phyloP scores from a whole-genome alignment of 1,140 invertebrate species.

The Laupala kohalensis region DNA sequence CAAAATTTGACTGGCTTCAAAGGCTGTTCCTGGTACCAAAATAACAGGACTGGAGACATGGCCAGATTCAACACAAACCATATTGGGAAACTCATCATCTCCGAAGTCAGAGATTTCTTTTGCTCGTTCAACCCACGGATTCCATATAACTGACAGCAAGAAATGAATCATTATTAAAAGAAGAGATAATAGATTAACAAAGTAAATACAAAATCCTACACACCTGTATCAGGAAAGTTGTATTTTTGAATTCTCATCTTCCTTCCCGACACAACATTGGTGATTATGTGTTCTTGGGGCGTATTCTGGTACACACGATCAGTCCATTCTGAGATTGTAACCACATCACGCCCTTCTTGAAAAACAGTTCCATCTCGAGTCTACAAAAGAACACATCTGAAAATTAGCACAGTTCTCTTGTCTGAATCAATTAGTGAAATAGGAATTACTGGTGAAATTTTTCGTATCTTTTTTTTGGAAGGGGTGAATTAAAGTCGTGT shows the following conservation, averaged over 20 bases:
- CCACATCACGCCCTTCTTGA: slow-evolving; percentile 75
- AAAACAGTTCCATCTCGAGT: slow-evolving; percentile 67
- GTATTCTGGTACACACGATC: slow-evolving; percentile 89
- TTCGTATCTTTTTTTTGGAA: too few relatives aligned
- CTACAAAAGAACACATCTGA: slow-evolving; percentile 28
- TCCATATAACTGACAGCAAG: slow-evolving; percentile 67
- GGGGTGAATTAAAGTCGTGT: too few relatives aligned
- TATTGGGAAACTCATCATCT: slow-evolving; percentile 87
- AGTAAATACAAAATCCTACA: not conserved
- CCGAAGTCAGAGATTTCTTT: slow-evolving; percentile 87
- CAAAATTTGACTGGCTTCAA: slow-evolving; percentile 75
- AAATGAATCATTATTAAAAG: not conserved
- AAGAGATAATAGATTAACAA: not conserved
- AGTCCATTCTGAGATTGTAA: slow-evolving; percentile 80
- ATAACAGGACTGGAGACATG: slow-evolving; percentile 74
- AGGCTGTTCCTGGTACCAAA: slow-evolving; percentile 71
- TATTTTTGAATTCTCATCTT: slow-evolving; percentile 88
- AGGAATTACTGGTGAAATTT: too few relatives aligned
- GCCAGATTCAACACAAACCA: slow-evolving; percentile 90
- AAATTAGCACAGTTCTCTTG: not conserved
- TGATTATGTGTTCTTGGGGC: slow-evolving; percentile 81
- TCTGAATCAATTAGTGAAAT: too few relatives aligned
- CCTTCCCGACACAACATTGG: slow-evolving; percentile 77
- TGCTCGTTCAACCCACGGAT: slow-evolving; percentile 87
- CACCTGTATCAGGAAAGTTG: slow-evolving; percentile 82